Evolutionary conservation across 2,113 vertebrate genomes (phyloP).

Genomic region (Heterotilapia buettikoferi): DNA sequence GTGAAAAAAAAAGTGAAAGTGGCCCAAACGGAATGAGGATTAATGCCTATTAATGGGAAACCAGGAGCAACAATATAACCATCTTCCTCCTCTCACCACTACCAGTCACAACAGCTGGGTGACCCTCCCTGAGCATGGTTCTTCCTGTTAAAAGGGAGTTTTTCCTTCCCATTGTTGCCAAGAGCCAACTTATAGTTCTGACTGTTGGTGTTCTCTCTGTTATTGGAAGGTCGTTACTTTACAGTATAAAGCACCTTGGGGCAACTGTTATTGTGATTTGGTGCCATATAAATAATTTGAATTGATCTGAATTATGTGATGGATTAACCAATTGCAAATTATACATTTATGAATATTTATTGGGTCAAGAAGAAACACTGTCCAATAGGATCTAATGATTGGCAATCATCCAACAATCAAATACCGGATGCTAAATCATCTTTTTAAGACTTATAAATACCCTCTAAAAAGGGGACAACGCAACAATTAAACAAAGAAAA

Average conservation of each 20-base stretch:
- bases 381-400: not conserved
- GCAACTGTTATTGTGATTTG: not conserved
- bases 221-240: not conserved
- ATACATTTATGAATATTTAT: not conserved
- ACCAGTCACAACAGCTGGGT: not conserved
- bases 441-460: not conserved
- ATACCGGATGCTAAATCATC: fast-evolving
- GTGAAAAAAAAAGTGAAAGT: not conserved
- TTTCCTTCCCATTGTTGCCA: not conserved
- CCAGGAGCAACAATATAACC: not conserved
- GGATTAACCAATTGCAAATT: not conserved
- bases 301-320: not conserved
- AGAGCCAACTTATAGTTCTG: not conserved
- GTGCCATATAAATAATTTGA: not conserved
- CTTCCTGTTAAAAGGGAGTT: not conserved
- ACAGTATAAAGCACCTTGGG: not conserved
- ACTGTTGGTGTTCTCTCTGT: not conserved
- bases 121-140: fast-evolving
- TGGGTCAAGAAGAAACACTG: not conserved
- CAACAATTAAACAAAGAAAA: not conserved
- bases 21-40: not conserved
- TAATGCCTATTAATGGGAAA: not conserved
- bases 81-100: not conserved
- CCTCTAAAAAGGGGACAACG: not conserved
- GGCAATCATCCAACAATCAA: not conserved